phyloP scores from a whole-genome alignment of 2,113 vertebrate species.

The Ictidomys tridecemlineatus region DNA sequence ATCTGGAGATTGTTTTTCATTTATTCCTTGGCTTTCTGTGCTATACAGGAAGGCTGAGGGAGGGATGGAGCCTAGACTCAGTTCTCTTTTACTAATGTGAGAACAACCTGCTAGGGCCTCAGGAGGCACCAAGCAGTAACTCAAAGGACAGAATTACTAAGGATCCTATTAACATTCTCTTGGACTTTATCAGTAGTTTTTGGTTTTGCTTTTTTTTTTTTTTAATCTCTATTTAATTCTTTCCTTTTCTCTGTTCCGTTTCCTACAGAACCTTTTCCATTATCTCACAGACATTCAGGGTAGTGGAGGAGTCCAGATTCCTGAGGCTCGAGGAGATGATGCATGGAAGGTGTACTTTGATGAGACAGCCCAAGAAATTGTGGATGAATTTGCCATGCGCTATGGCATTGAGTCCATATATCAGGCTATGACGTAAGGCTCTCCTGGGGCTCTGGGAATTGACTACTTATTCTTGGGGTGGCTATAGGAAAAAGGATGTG shows the following conservation, averaged over 20 bases:
- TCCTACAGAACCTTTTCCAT: conserved; percentile 96
- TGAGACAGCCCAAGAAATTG: conserved; percentile 97
- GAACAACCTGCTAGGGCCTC: neutral
- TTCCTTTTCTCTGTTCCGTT: conserved; percentile 61
- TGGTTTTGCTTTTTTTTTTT: neutral
- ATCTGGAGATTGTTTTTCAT: neutral
- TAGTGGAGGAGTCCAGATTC: conserved; percentile 94
- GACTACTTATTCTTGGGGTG: neutral
- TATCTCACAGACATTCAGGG: conserved; percentile 95
- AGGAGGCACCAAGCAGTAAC: conserved; percentile 7
- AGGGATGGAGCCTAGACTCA: neutral
- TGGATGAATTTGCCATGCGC: conserved; percentile 99
- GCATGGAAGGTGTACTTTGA: conserved; percentile 99
- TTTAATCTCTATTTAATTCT: conserved; percentile 1
- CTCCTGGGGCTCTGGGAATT: conserved; percentile 58
- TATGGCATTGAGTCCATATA: conserved; percentile 99
- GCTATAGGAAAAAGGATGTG: conserved; percentile 17
- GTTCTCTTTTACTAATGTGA: neutral
- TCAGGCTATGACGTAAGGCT: conserved; percentile 98
- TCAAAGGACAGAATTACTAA: conserved; percentile 54
- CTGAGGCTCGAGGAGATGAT: conserved; percentile 96
- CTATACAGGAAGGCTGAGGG: neutral
- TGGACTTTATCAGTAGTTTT: conserved; percentile 30
- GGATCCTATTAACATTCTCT: neutral
- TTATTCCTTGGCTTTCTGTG: conserved; percentile 29